Base-by-base conservation (phyloP, 2,888 invertebrate genomes). In the Pterostichus madidus region DNA sequence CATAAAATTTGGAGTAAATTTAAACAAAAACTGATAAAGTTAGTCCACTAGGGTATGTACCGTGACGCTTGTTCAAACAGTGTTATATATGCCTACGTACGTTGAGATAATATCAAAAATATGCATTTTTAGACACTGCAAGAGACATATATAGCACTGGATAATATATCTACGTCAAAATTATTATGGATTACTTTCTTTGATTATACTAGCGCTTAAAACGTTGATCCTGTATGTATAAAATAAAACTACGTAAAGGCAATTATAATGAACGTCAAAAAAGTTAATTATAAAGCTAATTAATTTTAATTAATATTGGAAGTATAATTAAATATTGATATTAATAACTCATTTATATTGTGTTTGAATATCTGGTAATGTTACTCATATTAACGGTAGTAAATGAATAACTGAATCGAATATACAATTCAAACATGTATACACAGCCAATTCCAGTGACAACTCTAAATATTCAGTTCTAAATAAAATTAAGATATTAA, bases 1-100 rank as follows among this genome's bases (percentile, higher is more conserved):
- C 76, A 39, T 44, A 56, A 59, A 59, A 44, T 78, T 78, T 44
- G 24, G 78, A 78, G 78, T 78, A 78, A 78, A 78, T 59, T 78
- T 39, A 78, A 78, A 78, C 78, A 78, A 78, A 52, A 52, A 17
- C 13, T 75, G 52, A 75, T 75, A 52, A 49, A 5, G 71, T 71
- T 46, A 44, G 39, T 13, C 13, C 17, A 64, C 24, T 68, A 17
- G 71, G 46, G 71, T 46, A 71, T 71, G 10, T 71, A 71, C 46
- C 44, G 44, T 46, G 64, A 64, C 68, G 39, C 8, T 39, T 71
- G 68, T 71, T 10, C 44, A 44, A 71, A 71, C 17, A 71, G 39
- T 39, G 17, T 71, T 39, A 17, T 71, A 10, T 68, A 13, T 31
- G 64, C 64, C 64, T 35, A 64, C 64, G 35, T 64, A 35, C 35